These are phyloP conservation scores for Actinia tenebrosa DNA, from an alignment of 64 coral and sea anemone species.

Conservation along the genomic window DNA sequence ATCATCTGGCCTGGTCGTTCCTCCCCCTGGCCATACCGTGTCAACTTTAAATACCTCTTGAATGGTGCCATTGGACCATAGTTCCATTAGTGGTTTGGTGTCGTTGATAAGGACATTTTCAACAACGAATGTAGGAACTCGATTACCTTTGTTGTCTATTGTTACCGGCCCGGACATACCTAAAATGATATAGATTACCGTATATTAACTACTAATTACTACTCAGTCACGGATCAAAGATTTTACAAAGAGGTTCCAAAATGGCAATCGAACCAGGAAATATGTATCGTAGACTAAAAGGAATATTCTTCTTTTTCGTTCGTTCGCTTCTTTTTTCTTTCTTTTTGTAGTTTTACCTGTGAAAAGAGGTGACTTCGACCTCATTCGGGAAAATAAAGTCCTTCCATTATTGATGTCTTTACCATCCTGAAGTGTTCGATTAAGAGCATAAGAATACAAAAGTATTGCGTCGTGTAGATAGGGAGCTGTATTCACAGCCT, in stretches of 20 bases:
- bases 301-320: background rate
- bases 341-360: background rate
- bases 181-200: background rate
- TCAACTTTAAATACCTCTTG: background rate
- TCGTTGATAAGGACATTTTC: conserved; percentile 53
- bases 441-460: conserved; percentile 69
- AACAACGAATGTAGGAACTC: conserved; percentile 66
- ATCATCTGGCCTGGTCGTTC: conserved; percentile 55
- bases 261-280: too few relatives aligned
- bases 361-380: conserved; percentile 17
- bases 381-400: conserved; percentile 25
- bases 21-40: conserved; percentile 66
- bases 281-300: too few relatives aligned
- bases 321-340: background rate
- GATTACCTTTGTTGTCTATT: conserved; percentile 59
- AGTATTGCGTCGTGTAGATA: conserved; percentile 75
- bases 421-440: conserved; percentile 42
- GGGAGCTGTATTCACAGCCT: conserved; percentile 54
- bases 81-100: conserved; percentile 28
- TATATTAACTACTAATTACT: background rate
- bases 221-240: background rate
- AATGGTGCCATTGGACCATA: background rate
- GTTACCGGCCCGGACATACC: conserved; percentile 61
- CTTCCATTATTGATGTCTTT: conserved; percentile 38
- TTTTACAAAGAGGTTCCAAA: too few relatives aligned